Evolutionary conservation across 2,888 invertebrate species (phyloP), one percentile per base, ranked within the genome.

Genomic region (Mythimna albipuncta): DNA sequence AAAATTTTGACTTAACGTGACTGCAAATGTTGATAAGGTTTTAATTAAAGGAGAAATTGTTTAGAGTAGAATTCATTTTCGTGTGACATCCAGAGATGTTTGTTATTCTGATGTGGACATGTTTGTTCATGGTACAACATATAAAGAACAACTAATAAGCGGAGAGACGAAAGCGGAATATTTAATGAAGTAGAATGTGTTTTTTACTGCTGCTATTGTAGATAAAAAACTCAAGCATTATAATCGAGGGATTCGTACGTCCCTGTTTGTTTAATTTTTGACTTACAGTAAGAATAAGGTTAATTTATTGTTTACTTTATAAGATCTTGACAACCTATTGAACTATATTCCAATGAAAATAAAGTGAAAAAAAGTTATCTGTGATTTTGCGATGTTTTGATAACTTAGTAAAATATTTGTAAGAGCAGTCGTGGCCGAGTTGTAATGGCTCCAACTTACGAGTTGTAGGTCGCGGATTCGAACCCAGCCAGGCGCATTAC

Each of bases 1-100:
- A 84, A 84, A 85, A 84, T 81, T 88, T 86, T 83, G 81, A 81
- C 83, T 86, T 84, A 78, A 85, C 82, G 82, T 65, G 75, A 81
- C 83, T 86, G 89, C 85, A 81, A 84, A 82, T 75, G 80, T 75
- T 89, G 89, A 89, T 89, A 89, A 88, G 84, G 83, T 75, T 87
- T 87, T 88, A 87, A 89, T 89, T 87, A 88, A 83, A 85, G 76
- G 72, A 77, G 75, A 82, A 79, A 88, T 87, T 84, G 79, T 85
- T 84, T 80, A 69, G 69, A 67, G 75, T 41, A 50, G 38, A 21
- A 68, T 68, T 59, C 69, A 79, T 83, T 85, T 75, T 68, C 35
- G n/a, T 58, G 59, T 65, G 63, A 44, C 61, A 21, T 57, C 44
- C 26, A 52, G 55, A 55, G 59, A 58, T 55, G 64, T 59, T 80